Conservation (phyloP, 2,888 invertebrate species). For the Drosophila suboccidentalis region DNA sequence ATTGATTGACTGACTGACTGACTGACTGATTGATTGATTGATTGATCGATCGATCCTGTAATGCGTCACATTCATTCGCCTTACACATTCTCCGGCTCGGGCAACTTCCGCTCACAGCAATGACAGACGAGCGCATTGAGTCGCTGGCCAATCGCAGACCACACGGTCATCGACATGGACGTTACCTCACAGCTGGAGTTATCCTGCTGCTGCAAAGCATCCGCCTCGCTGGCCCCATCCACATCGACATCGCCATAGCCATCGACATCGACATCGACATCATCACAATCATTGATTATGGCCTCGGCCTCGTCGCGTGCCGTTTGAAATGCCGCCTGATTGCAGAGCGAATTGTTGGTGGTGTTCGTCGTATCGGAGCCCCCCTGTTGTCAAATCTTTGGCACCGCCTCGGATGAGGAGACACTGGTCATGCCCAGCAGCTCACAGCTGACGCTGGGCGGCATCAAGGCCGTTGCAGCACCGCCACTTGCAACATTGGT, state of each 20-base stretch:
- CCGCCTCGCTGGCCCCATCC: conserved; percentile 46
- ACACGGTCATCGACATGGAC: conserved; percentile 84
- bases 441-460: conserved; percentile 80
- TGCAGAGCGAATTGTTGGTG: conserved; percentile 83
- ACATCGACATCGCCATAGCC: conserved; percentile 39
- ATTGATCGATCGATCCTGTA: conserved; percentile 3
- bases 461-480: conserved; percentile 36
- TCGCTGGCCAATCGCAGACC: conserved; percentile 85
- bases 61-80: not conserved
- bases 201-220: conserved; percentile 63
- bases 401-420: conserved; percentile 79
- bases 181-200: conserved; percentile 84
- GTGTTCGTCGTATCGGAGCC: conserved; percentile 76
- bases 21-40: conserved; percentile 2
- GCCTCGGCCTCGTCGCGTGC: conserved; percentile 30
- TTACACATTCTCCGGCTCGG: conserved; percentile 85
- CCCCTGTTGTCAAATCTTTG: conserved; percentile 86
- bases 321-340: conserved; percentile 74
- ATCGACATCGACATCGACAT: conserved; percentile 19
- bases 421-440: conserved; percentile 81
- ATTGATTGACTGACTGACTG: not conserved
- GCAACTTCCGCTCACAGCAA: conserved; percentile 85
- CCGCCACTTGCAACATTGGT: conserved; percentile 25
- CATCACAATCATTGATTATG: conserved; percentile 39
- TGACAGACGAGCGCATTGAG: conserved; percentile 85